Evolutionary conservation across 23 tunicate species (phyloP).

Genomic region (Diplosoma virens): DNA sequence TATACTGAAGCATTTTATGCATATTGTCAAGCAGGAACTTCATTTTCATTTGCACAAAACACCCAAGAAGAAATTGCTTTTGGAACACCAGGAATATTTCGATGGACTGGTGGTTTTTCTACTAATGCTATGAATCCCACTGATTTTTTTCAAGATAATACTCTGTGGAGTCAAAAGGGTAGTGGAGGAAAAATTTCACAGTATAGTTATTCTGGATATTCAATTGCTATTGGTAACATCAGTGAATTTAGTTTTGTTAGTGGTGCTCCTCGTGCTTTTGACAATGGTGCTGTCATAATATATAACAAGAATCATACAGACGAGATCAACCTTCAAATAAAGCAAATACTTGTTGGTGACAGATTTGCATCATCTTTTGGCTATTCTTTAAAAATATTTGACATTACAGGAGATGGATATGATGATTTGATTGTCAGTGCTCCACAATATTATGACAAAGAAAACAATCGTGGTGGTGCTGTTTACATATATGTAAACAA

Average conservation of each 20-base stretch:
- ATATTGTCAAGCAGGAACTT: slow-evolving; percentile 86
- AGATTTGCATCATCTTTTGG: slow-evolving; percentile 86
- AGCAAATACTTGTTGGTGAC: slow-evolving; percentile 49
- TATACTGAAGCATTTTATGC: slow-evolving; percentile 48
- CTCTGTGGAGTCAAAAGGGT: slow-evolving; percentile 13
- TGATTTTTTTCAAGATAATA: slow-evolving; percentile 7
- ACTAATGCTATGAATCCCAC: slow-evolving; percentile 14
- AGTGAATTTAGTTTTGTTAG: slow-evolving; percentile 28
- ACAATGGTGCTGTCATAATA: slow-evolving; percentile 69
- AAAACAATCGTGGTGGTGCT: slow-evolving; percentile 73
- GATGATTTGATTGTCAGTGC: slow-evolving; percentile 90
- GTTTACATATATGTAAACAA: slow-evolving; percentile 85
- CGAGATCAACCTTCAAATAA: neutral
- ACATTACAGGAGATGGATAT: slow-evolving; percentile 75
- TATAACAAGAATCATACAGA: slow-evolving; percentile 19
- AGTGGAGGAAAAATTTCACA: slow-evolving; percentile 1
- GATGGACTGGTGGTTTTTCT: slow-evolving; percentile 36
- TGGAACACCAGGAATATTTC: slow-evolving; percentile 77
- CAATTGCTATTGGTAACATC: slow-evolving; percentile 35
- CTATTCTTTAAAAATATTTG: slow-evolving; percentile 67
- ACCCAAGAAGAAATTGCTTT: slow-evolving; percentile 32
- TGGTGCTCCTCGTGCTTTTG: slow-evolving; percentile 84
- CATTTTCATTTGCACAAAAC: slow-evolving; percentile 59
- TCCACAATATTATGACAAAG: slow-evolving; percentile 90
- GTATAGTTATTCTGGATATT: slow-evolving; percentile 59